These are phyloP conservation scores for Orycteropus afer DNA, from an alignment of 2,113 vertebrate genomes.

Conservation along the genomic window DNA sequence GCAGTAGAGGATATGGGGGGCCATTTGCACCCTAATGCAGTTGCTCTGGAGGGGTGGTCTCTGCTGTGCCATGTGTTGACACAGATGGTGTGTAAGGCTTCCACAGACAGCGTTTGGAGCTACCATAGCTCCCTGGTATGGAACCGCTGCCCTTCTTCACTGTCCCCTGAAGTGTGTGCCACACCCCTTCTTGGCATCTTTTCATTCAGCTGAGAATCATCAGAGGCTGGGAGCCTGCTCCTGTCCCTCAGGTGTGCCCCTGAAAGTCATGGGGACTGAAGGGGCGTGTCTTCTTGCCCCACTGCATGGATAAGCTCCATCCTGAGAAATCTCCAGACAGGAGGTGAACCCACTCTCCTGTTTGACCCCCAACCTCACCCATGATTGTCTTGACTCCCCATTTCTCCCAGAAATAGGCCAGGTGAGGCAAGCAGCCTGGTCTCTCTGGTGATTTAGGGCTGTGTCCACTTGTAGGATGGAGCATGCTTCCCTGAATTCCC, in stretches of 20 bases:
- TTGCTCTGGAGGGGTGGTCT: background rate
- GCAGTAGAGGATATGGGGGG: accelerated
- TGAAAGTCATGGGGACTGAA: background rate
- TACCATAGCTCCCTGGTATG: background rate
- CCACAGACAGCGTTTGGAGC: background rate
- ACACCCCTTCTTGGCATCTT: background rate
- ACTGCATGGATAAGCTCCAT: background rate
- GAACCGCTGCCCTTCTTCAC: background rate
- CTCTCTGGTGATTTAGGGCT: background rate
- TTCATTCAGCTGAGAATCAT: background rate
- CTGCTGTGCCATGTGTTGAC: background rate
- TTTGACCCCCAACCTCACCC: background rate
- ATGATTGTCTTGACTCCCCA: background rate
- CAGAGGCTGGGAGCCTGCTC: background rate
- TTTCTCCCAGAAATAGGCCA: background rate
- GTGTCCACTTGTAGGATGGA: background rate
- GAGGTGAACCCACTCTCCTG: background rate
- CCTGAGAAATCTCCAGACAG: background rate
- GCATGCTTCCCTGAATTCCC: background rate
- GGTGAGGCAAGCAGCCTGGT: background rate
- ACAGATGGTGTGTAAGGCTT: background rate
- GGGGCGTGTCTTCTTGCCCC: background rate
- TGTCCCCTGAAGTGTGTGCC: background rate
- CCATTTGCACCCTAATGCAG: background rate
- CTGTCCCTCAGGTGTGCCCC: background rate